phyloP scores from a whole-genome alignment of 1,140 invertebrate genomes.

The Pseudachorutes palmiensis region DNA sequence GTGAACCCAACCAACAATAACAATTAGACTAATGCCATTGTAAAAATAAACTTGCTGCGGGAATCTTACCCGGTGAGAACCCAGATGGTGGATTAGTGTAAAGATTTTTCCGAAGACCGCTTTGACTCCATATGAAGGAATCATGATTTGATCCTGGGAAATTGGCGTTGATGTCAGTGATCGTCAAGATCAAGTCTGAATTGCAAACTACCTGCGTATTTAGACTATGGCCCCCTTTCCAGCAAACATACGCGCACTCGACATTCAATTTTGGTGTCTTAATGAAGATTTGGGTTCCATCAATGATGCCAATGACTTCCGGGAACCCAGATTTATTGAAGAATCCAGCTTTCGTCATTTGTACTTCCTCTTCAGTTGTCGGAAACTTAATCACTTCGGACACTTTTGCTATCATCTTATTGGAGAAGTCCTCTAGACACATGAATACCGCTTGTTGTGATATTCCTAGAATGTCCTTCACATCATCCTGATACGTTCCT shows the following conservation, averaged over 20 bases:
- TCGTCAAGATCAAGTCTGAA: slow-evolving; percentile 39
- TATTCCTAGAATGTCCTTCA: slow-evolving; percentile 11
- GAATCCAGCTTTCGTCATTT: slow-evolving; percentile 11
- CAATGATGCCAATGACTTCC: slow-evolving; percentile 36
- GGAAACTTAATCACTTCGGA: slow-evolving; percentile 12
- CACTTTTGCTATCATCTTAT: background rate
- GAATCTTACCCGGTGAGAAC: slow-evolving; percentile 16
- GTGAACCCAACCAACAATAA: background rate
- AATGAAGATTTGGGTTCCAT: slow-evolving; percentile 39
- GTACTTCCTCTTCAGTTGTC: background rate
- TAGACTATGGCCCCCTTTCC: slow-evolving; percentile 27
- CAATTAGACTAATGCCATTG: background rate
- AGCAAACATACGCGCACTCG: slow-evolving; percentile 22
- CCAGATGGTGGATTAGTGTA: slow-evolving; percentile 9
- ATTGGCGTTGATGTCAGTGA: slow-evolving; percentile 42
- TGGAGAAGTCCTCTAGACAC: background rate
- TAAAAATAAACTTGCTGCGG: background rate
- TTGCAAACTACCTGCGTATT: slow-evolving; percentile 42
- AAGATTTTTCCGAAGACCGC: slow-evolving; percentile 2
- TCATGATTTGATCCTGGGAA: slow-evolving; percentile 43
- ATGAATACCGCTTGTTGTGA: slow-evolving; percentile 1
- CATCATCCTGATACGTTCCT: slow-evolving; percentile 18
- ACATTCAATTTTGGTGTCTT: slow-evolving; percentile 22
- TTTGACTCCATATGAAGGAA: slow-evolving; percentile 22
- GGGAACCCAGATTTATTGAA: slow-evolving; percentile 13